These are phyloP conservation scores for Chaunax sp. DNA, from an alignment of 2,797 vertebrate species.

Conservation along the genomic window DNA sequence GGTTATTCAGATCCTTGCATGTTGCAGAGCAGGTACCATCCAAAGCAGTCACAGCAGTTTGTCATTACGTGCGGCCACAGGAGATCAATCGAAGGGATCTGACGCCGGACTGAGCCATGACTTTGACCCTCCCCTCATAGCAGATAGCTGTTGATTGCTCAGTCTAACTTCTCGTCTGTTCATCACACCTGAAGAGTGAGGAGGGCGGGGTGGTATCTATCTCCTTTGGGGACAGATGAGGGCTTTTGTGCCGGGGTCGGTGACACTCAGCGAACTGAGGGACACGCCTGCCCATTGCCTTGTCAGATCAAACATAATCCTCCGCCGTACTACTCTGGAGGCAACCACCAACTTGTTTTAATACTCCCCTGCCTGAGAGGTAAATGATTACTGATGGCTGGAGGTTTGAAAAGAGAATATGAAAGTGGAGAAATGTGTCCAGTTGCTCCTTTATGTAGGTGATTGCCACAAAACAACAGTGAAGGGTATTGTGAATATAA, in stretches of 20 bases:
- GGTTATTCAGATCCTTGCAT: conserved; percentile 7
- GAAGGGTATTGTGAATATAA: conserved; percentile 45
- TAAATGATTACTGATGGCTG: conserved; percentile 67
- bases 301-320: conserved; percentile 63
- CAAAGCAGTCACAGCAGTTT: conserved; percentile 9
- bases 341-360: conserved; percentile 27
- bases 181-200: conserved; percentile 34
- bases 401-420: conserved; percentile 55
- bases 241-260: conserved; percentile 45
- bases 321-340: conserved; percentile 44
- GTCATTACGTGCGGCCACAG: conserved; percentile 49
- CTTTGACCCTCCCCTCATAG: conserved; percentile 54
- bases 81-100: conserved; percentile 57
- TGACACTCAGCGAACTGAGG: conserved; percentile 41
- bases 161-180: conserved; percentile 47
- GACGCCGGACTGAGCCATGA: conserved; percentile 43
- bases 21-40: conserved; percentile 6
- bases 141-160: conserved; percentile 17
- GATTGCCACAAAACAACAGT: conserved; percentile 22
- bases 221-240: conserved; percentile 54
- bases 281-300: conserved; percentile 36
- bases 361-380: conserved; percentile 37
- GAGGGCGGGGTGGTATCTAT: conserved; percentile 49
- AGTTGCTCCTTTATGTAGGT: conserved; percentile 47
- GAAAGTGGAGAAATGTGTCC: conserved; percentile 51